Conservation (phyloP, 2,888 invertebrate species). For the Ophonus ardosiacus region DNA sequence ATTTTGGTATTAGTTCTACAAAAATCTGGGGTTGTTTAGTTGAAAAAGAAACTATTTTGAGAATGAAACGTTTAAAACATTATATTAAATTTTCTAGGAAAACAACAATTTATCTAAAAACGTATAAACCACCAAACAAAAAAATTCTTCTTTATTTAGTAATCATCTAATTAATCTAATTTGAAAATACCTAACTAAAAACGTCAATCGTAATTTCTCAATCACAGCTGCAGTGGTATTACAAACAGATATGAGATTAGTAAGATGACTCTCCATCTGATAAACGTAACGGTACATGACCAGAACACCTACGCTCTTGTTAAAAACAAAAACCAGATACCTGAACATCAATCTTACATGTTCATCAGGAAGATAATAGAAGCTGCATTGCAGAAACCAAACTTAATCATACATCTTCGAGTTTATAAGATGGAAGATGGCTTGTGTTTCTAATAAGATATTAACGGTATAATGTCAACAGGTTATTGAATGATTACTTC, state of each 20-base stretch:
- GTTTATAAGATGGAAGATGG: conserved; percentile 18
- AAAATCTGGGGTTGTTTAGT: too few species aligned
- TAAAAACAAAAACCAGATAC: not conserved
- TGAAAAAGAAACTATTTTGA: too few species aligned
- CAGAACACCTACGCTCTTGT: conserved; percentile 6
- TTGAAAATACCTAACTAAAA: not conserved
- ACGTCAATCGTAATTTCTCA: not conserved
- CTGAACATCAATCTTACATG: not conserved
- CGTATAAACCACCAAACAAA: too few species aligned
- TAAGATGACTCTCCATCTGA: conserved; percentile 11
- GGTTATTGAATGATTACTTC: conserved; percentile 6
- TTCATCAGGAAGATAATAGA: not conserved
- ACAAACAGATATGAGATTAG: not conserved
- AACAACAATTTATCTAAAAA: too few species aligned
- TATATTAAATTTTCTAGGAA: too few species aligned
- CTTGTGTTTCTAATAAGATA: conserved; percentile 17
- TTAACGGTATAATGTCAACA: conserved; percentile 37
- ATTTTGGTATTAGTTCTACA: too few species aligned
- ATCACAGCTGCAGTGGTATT: not conserved
- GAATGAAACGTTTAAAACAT: too few species aligned
- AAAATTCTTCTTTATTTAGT: not conserved
- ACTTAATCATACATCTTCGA: not conserved
- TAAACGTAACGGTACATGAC: conserved; percentile 27
- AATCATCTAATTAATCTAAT: not conserved
- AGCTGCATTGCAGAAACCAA: not conserved